phyloP scores from a whole-genome alignment of 2,797 vertebrate species.

The Morelia viridis region DNA sequence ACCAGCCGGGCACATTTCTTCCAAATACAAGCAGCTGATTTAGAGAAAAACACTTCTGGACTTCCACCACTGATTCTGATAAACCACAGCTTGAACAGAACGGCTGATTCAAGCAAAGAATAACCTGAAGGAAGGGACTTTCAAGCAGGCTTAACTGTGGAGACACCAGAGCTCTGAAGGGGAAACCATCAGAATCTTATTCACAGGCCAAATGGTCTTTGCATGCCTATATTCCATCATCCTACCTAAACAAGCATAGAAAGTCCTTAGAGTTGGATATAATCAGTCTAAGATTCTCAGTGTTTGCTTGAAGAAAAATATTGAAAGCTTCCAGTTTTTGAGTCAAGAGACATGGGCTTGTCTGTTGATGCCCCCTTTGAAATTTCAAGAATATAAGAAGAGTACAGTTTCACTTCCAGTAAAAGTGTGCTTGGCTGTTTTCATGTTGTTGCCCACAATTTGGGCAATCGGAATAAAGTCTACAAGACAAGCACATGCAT shows the following conservation, averaged over 20 bases:
- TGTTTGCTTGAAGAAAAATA: neutral
- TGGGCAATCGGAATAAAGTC: neutral
- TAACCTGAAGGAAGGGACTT: conserved; percentile 31
- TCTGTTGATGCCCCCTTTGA: neutral
- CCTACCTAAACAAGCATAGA: neutral
- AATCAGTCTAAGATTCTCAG: neutral
- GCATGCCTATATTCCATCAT: neutral
- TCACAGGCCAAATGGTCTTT: conserved; percentile 9
- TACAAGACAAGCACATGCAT: neutral
- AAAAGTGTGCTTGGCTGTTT: neutral
- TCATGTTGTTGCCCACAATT: neutral
- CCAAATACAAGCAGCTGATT: neutral
- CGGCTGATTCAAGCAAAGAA: neutral
- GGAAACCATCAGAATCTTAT: conserved; percentile 29
- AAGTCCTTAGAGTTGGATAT: neutral
- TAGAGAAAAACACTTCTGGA: neutral
- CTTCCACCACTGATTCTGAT: neutral
- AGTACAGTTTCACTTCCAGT: neutral
- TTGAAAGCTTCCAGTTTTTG: neutral
- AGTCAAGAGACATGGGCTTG: neutral
- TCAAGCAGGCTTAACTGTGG: conserved; percentile 21
- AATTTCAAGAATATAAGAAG: neutral
- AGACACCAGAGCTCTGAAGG: conserved; percentile 29
- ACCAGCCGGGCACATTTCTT: too few relatives aligned
- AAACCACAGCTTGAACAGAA: neutral